phyloP scores from a whole-genome alignment of 2,797 vertebrate genomes.

The Hirundo rustica region DNA sequence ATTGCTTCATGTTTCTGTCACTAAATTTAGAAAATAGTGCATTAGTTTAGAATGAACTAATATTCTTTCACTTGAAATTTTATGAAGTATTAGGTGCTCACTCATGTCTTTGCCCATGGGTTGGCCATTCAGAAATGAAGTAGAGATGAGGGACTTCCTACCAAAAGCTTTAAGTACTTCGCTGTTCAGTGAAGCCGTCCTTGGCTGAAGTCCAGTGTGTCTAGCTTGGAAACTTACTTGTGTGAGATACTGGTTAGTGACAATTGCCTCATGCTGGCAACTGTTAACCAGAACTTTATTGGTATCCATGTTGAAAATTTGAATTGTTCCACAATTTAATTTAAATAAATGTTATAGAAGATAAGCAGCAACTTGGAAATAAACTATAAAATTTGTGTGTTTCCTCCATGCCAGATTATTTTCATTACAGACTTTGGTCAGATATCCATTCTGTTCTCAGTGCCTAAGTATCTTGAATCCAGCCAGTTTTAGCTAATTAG shows the following conservation, averaged over 20 bases:
- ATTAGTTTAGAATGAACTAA: neutral
- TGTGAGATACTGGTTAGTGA: neutral
- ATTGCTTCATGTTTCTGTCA: neutral
- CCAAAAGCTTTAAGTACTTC: neutral
- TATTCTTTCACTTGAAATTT: neutral
- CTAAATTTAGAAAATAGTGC: neutral
- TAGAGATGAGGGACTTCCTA: neutral
- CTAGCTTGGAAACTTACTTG: neutral
- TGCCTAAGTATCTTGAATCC: neutral
- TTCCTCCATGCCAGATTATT: neutral
- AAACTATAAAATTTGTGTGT: neutral
- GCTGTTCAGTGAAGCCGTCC: neutral
- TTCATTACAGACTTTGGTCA: neutral
- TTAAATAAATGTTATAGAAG: neutral
- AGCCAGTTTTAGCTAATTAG: neutral
- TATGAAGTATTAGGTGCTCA: neutral
- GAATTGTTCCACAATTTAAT: neutral
- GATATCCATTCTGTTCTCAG: neutral
- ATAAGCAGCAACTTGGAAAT: neutral
- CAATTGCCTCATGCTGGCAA: neutral
- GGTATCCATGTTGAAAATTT: neutral
- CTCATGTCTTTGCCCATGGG: neutral
- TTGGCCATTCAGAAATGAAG: neutral
- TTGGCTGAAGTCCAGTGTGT: neutral
- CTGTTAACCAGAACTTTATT: neutral